Conservation (phyloP, 1,140 invertebrate genomes). For the Leptoteleia sp. region DNA sequence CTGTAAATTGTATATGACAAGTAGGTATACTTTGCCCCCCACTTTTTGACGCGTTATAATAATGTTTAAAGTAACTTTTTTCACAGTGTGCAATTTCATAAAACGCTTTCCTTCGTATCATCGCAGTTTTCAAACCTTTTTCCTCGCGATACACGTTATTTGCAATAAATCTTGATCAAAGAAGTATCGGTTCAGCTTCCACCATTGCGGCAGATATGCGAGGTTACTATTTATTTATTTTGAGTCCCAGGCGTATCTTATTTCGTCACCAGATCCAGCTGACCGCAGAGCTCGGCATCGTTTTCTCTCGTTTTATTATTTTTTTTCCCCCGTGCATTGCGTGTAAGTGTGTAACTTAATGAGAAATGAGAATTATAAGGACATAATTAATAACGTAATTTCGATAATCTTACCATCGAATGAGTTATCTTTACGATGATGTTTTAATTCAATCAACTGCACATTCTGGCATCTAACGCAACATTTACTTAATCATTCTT, state of each 20-base stretch:
- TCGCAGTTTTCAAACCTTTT: too few relatives aligned
- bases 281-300: constrained; percentile 77
- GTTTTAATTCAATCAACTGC: constrained; percentile 9
- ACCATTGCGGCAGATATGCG: constrained; percentile 53
- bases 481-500: neutral
- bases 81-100: too few relatives aligned
- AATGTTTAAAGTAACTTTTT: too few relatives aligned
- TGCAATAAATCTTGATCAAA: constrained; percentile 18
- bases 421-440: constrained; percentile 9
- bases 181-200: constrained; percentile 42
- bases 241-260: constrained; percentile 80
- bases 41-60: too few relatives aligned
- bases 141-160: constrained; percentile 10
- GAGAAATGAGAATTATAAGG: constrained; percentile 44
- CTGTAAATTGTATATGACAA: too few relatives aligned
- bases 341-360: constrained; percentile 50
- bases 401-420: constrained; percentile 26
- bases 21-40: too few relatives aligned
- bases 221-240: constrained; percentile 77
- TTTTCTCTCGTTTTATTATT: constrained; percentile 76
- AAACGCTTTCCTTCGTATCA: too few relatives aligned
- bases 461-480: neutral
- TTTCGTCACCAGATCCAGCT: constrained; percentile 78
- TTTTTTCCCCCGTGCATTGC: constrained; percentile 35
- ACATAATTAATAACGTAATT: constrained; percentile 23